Evolutionary conservation across 2,797 vertebrate genomes (phyloP).

Genomic region (Chaenodraco wilsoni): DNA sequence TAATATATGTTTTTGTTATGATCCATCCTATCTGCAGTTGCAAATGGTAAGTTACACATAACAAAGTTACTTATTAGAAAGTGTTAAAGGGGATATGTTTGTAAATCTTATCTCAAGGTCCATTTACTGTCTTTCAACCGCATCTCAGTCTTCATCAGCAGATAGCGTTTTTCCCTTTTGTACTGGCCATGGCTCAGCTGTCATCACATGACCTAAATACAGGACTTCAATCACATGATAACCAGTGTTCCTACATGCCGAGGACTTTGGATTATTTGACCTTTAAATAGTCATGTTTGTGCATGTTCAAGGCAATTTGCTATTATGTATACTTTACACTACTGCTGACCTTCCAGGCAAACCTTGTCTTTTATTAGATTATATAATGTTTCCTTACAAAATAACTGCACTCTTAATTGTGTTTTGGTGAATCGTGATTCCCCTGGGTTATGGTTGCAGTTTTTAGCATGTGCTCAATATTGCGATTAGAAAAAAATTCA

Average conservation of each 20-base stretch:
- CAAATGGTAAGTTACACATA: background rate
- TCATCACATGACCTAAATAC: background rate
- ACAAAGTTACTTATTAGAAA: background rate
- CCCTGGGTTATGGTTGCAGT: too few relatives aligned
- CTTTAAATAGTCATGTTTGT: background rate
- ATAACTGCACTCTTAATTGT: too few relatives aligned
- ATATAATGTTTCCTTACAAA: too few relatives aligned
- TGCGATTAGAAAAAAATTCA: too few relatives aligned
- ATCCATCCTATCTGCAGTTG: background rate
- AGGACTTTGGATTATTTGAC: background rate
- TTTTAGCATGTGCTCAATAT: too few relatives aligned
- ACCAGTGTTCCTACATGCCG: background rate
- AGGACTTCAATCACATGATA: background rate
- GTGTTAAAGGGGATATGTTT: background rate
- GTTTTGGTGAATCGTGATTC: too few relatives aligned
- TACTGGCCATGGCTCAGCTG: background rate
- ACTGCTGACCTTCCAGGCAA: background rate
- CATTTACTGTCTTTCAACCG: background rate
- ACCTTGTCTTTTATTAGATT: too few relatives aligned
- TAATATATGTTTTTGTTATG: background rate
- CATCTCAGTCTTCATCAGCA: conserved; percentile 7
- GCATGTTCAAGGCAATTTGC: background rate
- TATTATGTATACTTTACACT: background rate
- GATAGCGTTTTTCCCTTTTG: background rate
- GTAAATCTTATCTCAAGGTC: background rate